Evolutionary conservation across 2,888 invertebrate species (phyloP).

Genomic region (Melieria crassipennis): DNA sequence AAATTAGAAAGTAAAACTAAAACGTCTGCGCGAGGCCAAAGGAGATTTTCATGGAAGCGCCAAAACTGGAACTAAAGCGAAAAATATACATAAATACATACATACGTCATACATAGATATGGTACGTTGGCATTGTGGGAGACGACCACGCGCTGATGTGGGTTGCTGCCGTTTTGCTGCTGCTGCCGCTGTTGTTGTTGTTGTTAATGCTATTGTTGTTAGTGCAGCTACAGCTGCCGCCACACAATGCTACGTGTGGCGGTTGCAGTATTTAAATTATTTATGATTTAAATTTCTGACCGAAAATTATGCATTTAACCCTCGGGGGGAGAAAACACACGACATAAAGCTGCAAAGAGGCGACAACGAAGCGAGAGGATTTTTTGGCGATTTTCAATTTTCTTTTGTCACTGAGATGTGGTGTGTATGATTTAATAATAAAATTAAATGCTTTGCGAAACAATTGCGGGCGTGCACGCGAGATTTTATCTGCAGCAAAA

Average conservation of each 20-base stretch:
- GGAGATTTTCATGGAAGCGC: constrained; percentile 15
- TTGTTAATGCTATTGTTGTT: background rate
- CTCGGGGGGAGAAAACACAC: constrained; percentile 28
- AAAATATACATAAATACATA: background rate
- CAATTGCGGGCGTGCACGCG: no score
- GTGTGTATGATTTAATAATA: background rate
- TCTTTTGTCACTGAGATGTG: background rate
- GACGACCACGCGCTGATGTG: constrained; percentile 1
- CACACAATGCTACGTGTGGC: background rate
- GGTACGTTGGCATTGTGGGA: background rate
- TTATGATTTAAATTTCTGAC: constrained; percentile 20
- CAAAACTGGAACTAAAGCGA: constrained; percentile 24
- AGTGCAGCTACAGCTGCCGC: no score
- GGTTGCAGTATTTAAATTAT: constrained; percentile 2
- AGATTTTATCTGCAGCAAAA: no score
- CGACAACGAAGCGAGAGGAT: constrained; percentile 17
- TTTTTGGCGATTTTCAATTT: constrained; percentile 18
- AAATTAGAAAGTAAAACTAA: constrained; percentile 34
- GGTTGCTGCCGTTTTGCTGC: background rate
- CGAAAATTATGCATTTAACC: constrained; percentile 31
- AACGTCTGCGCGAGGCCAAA: background rate
- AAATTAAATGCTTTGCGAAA: no score
- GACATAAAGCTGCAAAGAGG: constrained; percentile 15
- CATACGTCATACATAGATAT: background rate
- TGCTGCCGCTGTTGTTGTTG: background rate